Evolutionary conservation across 1,140 invertebrate genomes (phyloP).

Genomic region (Myzus persicae): DNA sequence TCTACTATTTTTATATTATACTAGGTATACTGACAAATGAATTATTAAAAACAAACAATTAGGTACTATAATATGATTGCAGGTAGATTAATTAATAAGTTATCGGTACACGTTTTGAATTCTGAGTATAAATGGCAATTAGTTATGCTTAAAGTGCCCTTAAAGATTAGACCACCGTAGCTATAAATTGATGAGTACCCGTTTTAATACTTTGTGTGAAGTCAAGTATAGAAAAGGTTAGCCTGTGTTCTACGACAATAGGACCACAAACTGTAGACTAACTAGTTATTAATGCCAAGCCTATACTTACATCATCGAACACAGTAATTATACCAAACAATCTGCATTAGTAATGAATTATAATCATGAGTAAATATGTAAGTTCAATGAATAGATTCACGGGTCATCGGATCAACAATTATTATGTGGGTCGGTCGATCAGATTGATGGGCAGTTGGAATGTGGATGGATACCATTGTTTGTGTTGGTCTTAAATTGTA

Average conservation of each 20-base stretch:
- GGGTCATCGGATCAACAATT: background rate
- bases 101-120: background rate
- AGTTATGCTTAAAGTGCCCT: background rate
- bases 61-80: background rate
- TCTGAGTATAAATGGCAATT: background rate
- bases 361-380: background rate
- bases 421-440: background rate
- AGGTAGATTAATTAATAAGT: background rate
- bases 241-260: background rate
- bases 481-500: background rate
- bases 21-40: background rate
- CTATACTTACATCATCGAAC: background rate
- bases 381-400: background rate
- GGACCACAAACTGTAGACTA: background rate
- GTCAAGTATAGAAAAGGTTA: constrained; percentile 31
- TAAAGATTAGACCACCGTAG: background rate
- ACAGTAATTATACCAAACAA: background rate
- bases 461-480: background rate
- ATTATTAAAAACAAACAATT: background rate
- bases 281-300: background rate
- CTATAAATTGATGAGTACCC: constrained; percentile 7
- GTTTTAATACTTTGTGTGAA: constrained; percentile 31
- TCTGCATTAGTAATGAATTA: constrained; percentile 8
- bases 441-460: background rate
- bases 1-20: background rate